phyloP scores from a whole-genome alignment of 2,797 vertebrate genomes.

The Micrastur ruficollis region DNA sequence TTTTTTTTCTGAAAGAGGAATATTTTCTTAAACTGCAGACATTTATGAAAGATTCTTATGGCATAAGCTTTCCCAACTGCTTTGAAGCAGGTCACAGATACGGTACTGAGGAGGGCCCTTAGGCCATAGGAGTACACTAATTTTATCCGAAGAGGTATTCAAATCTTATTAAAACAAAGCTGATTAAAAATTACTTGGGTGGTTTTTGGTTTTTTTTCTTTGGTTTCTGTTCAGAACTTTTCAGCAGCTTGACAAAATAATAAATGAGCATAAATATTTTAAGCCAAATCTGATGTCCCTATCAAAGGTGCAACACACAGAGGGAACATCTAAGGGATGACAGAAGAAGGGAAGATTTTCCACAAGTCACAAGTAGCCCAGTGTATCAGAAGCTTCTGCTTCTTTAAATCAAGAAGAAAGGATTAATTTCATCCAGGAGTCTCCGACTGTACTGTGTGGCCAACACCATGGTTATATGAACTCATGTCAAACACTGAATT shows the following conservation, averaged over 20 bases:
- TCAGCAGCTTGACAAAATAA: background rate
- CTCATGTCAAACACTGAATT: background rate
- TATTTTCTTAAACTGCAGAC: background rate
- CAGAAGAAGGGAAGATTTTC: background rate
- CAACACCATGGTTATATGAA: background rate
- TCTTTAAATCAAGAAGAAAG: background rate
- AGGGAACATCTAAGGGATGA: background rate
- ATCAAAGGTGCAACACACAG: background rate
- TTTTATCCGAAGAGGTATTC: background rate
- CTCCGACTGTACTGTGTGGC: background rate
- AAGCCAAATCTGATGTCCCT: background rate
- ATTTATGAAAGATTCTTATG: background rate
- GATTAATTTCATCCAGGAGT: background rate
- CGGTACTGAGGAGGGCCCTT: background rate
- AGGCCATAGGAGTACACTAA: background rate
- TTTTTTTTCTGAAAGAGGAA: background rate
- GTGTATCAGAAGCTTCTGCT: background rate
- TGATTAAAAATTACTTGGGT: background rate
- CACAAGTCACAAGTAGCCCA: background rate
- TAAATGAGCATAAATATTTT: background rate
- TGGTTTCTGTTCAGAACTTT: background rate
- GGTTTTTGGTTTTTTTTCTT: background rate
- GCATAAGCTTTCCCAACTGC: background rate
- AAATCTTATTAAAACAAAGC: background rate
- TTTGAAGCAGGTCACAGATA: background rate